phyloP scores from a whole-genome alignment of 2,888 invertebrate species.

The Epirrhoe tristata region DNA sequence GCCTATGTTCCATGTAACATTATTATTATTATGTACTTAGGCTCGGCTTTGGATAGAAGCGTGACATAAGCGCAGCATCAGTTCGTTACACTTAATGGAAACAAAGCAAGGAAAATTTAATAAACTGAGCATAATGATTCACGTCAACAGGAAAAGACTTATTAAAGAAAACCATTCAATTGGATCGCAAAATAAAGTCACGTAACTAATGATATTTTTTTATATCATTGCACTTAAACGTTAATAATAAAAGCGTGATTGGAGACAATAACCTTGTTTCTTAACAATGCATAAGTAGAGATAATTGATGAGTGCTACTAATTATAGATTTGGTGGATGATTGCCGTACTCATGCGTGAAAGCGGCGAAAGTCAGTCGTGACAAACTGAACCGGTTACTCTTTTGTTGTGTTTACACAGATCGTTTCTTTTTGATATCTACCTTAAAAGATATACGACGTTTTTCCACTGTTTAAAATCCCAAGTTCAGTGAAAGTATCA shows the following conservation, averaged over 20 bases:
- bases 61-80: conserved; percentile 3
- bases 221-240: conserved; percentile 2
- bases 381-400: conserved; percentile 64
- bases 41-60: conserved; percentile 1
- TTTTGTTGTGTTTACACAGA: conserved; percentile 33
- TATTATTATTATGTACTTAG: background rate
- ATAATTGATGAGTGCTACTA: conserved; percentile 48
- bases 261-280: conserved; percentile 28
- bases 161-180: conserved; percentile 19
- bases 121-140: conserved; percentile 9
- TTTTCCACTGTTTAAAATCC: background rate
- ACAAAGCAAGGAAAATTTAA: conserved; percentile 24
- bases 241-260: conserved; percentile 19
- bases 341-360: conserved; percentile 68
- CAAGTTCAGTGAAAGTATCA: conserved; percentile 1
- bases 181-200: conserved; percentile 3
- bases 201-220: conserved; percentile 1
- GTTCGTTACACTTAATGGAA: conserved; percentile 6
- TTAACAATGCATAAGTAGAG: conserved; percentile 33
- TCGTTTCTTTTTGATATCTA: conserved; percentile 24
- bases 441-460: conserved; percentile 6
- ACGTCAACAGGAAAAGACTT: conserved; percentile 51
- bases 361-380: conserved; percentile 75
- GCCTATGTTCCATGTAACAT: background rate
- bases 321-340: conserved; percentile 69